Percentiles rank a stretch among this genome's conserved stretches.
Conservation (phyloP, 2,888 invertebrate species). For the Drosophila stalkeri region DNA sequence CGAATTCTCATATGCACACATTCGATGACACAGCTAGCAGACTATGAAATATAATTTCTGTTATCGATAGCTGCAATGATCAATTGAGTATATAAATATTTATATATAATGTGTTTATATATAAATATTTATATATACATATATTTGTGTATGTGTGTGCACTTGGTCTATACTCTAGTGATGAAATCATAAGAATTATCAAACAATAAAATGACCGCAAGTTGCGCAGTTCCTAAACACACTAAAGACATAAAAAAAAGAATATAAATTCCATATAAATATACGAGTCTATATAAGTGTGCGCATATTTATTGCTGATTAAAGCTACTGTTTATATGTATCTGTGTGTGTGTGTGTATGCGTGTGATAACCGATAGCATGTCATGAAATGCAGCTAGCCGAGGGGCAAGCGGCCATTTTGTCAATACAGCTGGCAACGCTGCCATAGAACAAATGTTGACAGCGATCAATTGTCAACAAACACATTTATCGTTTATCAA, state of each 20-base stretch:
- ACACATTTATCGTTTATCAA: slow-evolving; percentile 32
- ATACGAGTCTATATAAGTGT: background rate
- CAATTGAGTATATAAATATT: background rate
- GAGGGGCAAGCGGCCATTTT: slow-evolving; percentile 29
- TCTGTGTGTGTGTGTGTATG: background rate
- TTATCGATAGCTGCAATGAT: slow-evolving; percentile 7
- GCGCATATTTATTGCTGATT: slow-evolving; percentile 2
- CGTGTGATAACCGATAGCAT: slow-evolving; percentile 28
- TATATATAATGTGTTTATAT: too few relatives aligned
- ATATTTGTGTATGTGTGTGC: background rate
- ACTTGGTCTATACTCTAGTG: background rate
- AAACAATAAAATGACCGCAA: slow-evolving; percentile 1
- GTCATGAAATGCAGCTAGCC: slow-evolving; percentile 9
- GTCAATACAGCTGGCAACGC: slow-evolving; percentile 14
- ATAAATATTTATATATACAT: background rate
- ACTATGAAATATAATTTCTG: background rate
- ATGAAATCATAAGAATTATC: slow-evolving; percentile 4
- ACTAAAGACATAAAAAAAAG: background rate
- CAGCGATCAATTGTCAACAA: slow-evolving; percentile 36
- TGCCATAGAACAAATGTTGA: slow-evolving; percentile 9
- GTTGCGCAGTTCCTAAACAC: background rate
- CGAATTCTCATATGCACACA: background rate
- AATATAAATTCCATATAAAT: background rate
- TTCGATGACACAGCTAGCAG: background rate
- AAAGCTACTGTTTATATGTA: background rate